Conservation (phyloP, 2,888 invertebrate genomes). For the Stenodema calcarata region DNA sequence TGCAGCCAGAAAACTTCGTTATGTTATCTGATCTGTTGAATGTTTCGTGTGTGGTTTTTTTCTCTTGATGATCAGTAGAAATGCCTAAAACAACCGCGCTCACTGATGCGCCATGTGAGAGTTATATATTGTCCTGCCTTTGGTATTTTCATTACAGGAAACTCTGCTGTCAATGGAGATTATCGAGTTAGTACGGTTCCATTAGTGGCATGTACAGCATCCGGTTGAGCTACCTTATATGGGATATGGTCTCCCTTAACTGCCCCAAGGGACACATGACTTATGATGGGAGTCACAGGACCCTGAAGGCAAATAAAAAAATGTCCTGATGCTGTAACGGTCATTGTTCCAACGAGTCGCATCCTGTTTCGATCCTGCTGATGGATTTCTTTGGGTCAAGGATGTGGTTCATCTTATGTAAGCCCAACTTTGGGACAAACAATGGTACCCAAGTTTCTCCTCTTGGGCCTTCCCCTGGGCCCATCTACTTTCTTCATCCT, state of each 20-base stretch:
- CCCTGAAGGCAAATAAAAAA: background rate
- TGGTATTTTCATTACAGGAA: too few species aligned
- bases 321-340: background rate
- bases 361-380: slow-evolving; percentile 21
- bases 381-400: slow-evolving; percentile 32
- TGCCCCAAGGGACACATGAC: background rate
- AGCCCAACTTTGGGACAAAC: slow-evolving; percentile 32
- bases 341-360: slow-evolving; percentile 9
- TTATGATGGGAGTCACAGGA: background rate
- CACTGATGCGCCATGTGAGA: too few species aligned
- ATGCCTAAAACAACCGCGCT: too few species aligned
- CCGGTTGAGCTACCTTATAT: background rate
- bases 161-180: too few species aligned
- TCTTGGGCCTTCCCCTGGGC: background rate
- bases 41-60: too few species aligned
- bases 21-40: too few species aligned
- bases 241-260: background rate
- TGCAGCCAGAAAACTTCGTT: too few species aligned
- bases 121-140: too few species aligned
- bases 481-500: slow-evolving; percentile 20
- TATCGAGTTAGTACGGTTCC: too few species aligned
- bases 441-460: slow-evolving; percentile 26
- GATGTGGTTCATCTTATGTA: slow-evolving; percentile 37
- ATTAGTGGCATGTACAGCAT: background rate
- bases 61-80: too few species aligned